Evolutionary conservation across 2,113 vertebrate genomes (phyloP), one percentile per base, ranked within the genome.

Genomic region (Brevimyrus niger): DNA sequence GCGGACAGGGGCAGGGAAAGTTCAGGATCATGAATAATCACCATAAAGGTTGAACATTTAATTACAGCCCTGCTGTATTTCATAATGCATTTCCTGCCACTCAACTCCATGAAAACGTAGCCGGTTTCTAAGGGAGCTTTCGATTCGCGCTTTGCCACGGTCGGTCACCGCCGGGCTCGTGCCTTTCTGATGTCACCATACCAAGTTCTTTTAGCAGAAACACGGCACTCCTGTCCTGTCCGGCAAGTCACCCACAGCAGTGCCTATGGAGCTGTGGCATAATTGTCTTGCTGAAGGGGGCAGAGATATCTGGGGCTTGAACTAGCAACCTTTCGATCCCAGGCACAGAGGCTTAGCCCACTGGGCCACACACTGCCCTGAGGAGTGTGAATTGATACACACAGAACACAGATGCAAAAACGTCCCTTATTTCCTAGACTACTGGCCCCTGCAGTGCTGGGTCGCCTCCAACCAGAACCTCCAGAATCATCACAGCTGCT

Each of bases 41-140:
- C 19, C 38, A 55, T 50, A 83, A 47, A 87, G 86, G 73, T 23
- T 80, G 21, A 82, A 82, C 51, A 47, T 89, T 89, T 89, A 82
- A 89, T 58, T 58, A 19, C 51, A 87, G 48, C 80, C 50, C 21
- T 44, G 42, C 51, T 83, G 38, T 15, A 55, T 58, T 89, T 89
- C 80, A 58, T 83, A 27, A 83, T 23, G 65, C 38, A 58, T 89
- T 89, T 83, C 35, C 87, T 65, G 17, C n/a, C 15, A 21, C 38
- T 58, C 53, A 21, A 51, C 7, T 76, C 31, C 15, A 2, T 17
- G 69, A 76, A 76, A 76, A 76, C 47, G 44, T 83, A 23, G 35
- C 19, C 23, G 13, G 35, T 83, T 86, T 51, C 85, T 51, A 13
- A 86, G 27, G 47, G 48, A 86, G 5, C 4, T 86, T 48, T 86